phyloP scores from a whole-genome alignment of 2,888 invertebrate species.

The Melolontha melolontha region DNA sequence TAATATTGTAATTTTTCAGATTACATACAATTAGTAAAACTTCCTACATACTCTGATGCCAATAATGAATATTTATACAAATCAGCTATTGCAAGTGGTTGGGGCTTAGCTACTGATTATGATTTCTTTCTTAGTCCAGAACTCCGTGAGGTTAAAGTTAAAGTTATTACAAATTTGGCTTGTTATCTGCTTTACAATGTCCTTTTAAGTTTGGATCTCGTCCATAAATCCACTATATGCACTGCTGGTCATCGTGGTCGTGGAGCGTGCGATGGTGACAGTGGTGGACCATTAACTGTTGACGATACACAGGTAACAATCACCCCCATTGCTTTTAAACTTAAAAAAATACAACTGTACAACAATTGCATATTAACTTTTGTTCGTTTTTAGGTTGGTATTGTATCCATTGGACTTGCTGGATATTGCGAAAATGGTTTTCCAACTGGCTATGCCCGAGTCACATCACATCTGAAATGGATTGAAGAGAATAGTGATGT shows the following conservation, averaged over 20 bases:
- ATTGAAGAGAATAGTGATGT: constrained; percentile 49
- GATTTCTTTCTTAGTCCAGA: constrained; percentile 5
- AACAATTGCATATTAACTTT: no score
- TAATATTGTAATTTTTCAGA: no score
- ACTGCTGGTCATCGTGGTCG: constrained; percentile 6
- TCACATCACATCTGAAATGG: constrained; percentile 59
- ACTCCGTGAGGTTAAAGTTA: constrained; percentile 7
- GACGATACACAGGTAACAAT: neutral
- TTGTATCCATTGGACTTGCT: constrained; percentile 57
- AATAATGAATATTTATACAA: constrained; percentile 2
- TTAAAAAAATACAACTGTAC: no score
- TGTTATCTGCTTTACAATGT: neutral
- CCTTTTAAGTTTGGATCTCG: no score
- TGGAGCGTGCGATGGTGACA: neutral
- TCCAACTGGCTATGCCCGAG: constrained; percentile 63
- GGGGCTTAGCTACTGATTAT: constrained; percentile 15
- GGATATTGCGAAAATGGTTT: constrained; percentile 62
- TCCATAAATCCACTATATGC: neutral
- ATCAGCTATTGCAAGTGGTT: constrained; percentile 26
- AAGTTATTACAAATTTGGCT: constrained; percentile 6
- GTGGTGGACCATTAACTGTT: neutral
- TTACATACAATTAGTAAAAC: constrained; percentile 5
- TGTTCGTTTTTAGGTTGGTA: constrained; percentile 48
- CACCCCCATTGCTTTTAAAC: neutral
- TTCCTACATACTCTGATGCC: constrained; percentile 9